Base-by-base conservation (phyloP, 2,888 invertebrate species). In the Synergus umbraculus region DNA sequence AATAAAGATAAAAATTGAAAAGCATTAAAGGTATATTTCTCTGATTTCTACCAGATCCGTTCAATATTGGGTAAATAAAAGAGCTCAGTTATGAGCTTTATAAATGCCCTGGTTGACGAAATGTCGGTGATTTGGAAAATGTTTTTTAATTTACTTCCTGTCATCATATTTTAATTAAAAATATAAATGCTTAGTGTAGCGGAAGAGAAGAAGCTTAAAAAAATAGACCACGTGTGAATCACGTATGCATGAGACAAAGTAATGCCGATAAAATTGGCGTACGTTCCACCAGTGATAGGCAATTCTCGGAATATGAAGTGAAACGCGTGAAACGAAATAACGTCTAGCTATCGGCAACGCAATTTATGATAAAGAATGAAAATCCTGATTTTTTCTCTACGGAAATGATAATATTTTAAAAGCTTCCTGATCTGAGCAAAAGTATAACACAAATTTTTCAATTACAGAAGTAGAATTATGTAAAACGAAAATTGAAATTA, bases 221-320 rank as follows among this genome's bases (percentile, higher is more conserved):
- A 66, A 67, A 67, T 10, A 67, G 18, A 67, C 5, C 22, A 29
- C 12, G 7, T 18, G 44, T 67, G 13, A 67, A 46, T 67, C 46
- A n/a, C 22, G 18, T 66, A 67, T 67, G 66, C 46, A 67, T 67
- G 67, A 67, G 67, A 46, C 12, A 46, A 46, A 67, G 18, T 22
- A 46, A 67, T 67, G 67, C 44, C 9, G 18, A 66, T 22, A 22
- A 66, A 66, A 43, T 66, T 66, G 44, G n/a, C 9, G n/a, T 12
- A 66, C 5, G 18, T 66, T 66, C 18, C 44, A 66, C 10, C 18
- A 43, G 43, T 67, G 29, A 67, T 12, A 66, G 41, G 43, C 44
- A 43, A 66, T 66, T 66, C n/a, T 15, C 41, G 3, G 9, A 66
- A 43, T 66, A 43, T 18, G 43, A 66, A 66, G 43, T 7, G 43